Conservation (phyloP, 2,888 invertebrate genomes). For the Epiblema foenella region DNA sequence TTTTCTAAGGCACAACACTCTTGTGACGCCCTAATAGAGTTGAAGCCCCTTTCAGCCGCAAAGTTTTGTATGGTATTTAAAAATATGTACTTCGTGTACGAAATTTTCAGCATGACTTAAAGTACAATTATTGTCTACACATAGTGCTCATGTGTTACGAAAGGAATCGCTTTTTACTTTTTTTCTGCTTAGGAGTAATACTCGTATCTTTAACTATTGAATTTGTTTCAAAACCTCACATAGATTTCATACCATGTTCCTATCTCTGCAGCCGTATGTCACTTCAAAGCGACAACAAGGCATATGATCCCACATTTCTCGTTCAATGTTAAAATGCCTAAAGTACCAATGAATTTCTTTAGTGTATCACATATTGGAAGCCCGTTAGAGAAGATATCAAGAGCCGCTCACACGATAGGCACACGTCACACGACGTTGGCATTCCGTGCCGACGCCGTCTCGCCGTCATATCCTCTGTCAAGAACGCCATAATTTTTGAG, state of each 20-base stretch:
- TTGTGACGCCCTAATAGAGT: no score
- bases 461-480: background rate
- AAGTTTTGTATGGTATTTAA: no score
- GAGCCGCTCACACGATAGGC: conserved; percentile 21
- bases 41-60: no score
- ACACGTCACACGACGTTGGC: background rate
- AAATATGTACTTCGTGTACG: no score
- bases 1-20: no score
- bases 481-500: background rate
- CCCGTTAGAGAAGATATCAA: background rate
- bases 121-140: no score
- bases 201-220: background rate
- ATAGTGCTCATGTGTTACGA: no score
- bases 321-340: background rate
- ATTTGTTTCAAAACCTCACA: background rate
- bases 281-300: background rate
- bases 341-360: background rate
- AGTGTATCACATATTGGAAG: background rate
- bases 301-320: background rate
- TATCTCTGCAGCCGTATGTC: conserved; percentile 4
- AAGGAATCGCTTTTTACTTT: no score
- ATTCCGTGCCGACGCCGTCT: conserved; percentile 21
- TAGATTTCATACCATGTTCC: background rate
- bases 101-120: no score
- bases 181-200: no score